Evolutionary conservation across 2,113 vertebrate genomes (phyloP).

Genomic region (Rhinichthys klamathensis): DNA sequence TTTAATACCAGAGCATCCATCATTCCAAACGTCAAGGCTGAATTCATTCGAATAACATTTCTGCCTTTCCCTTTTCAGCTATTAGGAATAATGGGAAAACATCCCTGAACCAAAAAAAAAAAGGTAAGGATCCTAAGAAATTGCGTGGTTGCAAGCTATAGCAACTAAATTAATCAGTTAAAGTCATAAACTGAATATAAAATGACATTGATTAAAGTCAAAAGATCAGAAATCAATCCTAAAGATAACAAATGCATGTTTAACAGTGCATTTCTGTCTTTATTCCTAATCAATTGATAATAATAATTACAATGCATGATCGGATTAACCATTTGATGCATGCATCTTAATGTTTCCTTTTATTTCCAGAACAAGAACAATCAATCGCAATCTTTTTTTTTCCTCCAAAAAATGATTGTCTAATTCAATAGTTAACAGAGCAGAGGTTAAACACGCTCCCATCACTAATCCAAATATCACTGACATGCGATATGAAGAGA

Average conservation of each 20-base stretch:
- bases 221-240: background rate
- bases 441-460: background rate
- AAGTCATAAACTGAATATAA: background rate
- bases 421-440: background rate
- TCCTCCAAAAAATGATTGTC: background rate
- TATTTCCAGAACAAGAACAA: background rate
- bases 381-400: background rate
- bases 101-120: background rate
- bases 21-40: background rate
- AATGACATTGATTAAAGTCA: background rate
- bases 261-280: background rate
- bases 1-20: background rate
- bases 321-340: background rate
- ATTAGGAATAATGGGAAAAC: background rate
- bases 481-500: background rate
- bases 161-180: background rate
- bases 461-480: background rate
- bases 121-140: background rate
- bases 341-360: background rate
- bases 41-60: background rate
- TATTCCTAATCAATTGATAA: background rate
- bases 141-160: background rate
- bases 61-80: background rate
- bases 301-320: background rate
- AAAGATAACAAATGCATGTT: background rate